Percentiles rank a stretch among this genome's conserved stretches.
These are phyloP conservation scores for Lobophora halterata DNA, from an alignment of 2,888 invertebrate species.

Conservation along the genomic window DNA sequence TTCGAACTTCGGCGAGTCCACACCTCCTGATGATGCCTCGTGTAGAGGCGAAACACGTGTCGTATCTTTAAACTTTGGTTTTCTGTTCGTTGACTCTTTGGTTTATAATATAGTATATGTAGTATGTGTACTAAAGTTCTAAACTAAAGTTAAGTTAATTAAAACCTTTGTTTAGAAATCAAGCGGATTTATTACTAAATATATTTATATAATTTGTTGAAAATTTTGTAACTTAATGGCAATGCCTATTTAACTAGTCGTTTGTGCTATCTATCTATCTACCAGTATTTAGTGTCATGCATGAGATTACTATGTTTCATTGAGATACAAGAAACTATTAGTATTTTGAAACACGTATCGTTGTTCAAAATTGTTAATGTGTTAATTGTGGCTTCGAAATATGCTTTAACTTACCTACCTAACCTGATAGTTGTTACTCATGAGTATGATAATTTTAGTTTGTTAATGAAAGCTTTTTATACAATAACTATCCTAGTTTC, in stretches of 20 bases:
- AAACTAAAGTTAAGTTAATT: no score
- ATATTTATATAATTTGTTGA: no score
- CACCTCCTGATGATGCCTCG: no score
- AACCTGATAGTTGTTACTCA: constrained; percentile 46
- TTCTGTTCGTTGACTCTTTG: no score
- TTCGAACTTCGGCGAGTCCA: no score
- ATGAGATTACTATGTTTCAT: constrained; percentile 19
- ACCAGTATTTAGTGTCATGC: constrained; percentile 16
- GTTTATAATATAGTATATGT: no score
- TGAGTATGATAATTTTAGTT: constrained; percentile 43
- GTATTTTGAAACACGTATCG: constrained; percentile 2
- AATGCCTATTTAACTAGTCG: constrained; percentile 30
- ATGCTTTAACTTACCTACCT: constrained; percentile 63
- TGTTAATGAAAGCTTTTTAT: constrained; percentile 35
- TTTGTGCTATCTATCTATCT: constrained; percentile 26
- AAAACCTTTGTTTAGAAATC: no score
- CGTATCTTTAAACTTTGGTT: no score
- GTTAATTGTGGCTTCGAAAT: constrained; percentile 24
- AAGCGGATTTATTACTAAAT: no score
- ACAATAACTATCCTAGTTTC: constrained; percentile 45
- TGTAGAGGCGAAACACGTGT: no score
- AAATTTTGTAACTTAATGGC: background rate
- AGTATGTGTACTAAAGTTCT: no score
- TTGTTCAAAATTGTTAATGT: background rate
- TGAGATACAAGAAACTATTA: constrained; percentile 3